Evolutionary conservation across 2,797 vertebrate genomes (phyloP).

Genomic region (Labeo calbasu): DNA sequence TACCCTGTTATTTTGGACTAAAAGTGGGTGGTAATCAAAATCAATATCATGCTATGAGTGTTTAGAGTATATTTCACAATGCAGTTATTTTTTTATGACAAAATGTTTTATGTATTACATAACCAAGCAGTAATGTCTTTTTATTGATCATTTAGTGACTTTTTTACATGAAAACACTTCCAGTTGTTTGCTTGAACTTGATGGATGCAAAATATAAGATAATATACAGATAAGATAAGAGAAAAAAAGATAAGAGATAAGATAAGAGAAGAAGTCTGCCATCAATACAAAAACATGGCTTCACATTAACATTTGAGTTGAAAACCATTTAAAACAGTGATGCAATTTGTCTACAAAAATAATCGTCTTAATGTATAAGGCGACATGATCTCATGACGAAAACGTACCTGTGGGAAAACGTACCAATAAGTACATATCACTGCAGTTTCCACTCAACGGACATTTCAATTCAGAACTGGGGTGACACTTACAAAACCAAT

Average conservation of each 20-base stretch:
- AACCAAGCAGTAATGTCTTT: background rate
- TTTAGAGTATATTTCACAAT: conserved; percentile 19
- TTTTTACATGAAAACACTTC: background rate
- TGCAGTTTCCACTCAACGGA: no score
- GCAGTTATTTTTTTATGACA: background rate
- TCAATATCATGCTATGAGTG: conserved; percentile 59
- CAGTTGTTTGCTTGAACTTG: background rate
- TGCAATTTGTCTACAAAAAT: background rate
- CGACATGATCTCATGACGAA: no score
- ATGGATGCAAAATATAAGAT: background rate
- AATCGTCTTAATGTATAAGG: background rate
- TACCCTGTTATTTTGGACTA: conserved; percentile 55
- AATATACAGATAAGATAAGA: no score
- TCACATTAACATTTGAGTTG: background rate
- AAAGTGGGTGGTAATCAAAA: conserved; percentile 38
- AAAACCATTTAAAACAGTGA: background rate
- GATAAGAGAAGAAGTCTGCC: background rate
- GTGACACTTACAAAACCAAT: no score
- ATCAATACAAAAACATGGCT: background rate
- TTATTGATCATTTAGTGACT: background rate
- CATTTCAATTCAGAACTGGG: no score
- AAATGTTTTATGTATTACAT: background rate
- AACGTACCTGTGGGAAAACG: no score
- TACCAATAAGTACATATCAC: no score
- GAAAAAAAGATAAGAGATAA: no score